phyloP scores from a whole-genome alignment of 2,113 vertebrate genomes.

The Otocyon megalotis region DNA sequence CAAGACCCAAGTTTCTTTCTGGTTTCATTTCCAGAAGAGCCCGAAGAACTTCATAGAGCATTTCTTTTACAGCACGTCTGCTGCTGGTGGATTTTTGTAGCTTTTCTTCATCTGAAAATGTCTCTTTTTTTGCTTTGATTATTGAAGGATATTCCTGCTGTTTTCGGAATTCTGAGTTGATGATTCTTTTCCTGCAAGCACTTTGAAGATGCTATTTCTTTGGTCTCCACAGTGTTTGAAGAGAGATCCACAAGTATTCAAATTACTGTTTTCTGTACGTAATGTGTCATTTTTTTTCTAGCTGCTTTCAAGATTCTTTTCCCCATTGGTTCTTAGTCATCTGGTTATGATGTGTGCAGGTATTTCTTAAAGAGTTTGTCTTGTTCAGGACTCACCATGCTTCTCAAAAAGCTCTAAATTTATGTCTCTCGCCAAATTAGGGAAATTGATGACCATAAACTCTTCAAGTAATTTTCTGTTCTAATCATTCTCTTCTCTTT shows the following conservation, averaged over 20 bases:
- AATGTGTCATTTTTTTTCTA: neutral
- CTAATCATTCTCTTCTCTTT: neutral
- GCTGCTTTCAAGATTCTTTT: neutral
- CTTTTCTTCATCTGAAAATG: neutral
- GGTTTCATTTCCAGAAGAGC: neutral
- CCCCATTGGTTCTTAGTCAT: neutral
- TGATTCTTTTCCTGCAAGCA: neutral
- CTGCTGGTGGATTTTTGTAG: neutral
- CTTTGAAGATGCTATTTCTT: neutral
- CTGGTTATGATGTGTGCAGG: neutral
- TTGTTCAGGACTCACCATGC: neutral
- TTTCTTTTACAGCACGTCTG: neutral
- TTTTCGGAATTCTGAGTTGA: neutral
- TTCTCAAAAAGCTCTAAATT: neutral
- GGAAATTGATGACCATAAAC: neutral
- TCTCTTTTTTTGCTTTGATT: neutral
- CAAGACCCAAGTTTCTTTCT: neutral
- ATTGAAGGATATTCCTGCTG: neutral
- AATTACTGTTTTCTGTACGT: neutral
- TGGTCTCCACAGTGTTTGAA: neutral
- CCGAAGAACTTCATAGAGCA: neutral
- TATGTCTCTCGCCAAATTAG: conserved; percentile 3
- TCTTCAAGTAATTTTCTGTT: neutral
- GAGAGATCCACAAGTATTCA: neutral
- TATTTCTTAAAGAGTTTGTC: neutral